These are phyloP conservation scores for Esperia sulphurella DNA, from an alignment of 2,888 invertebrate genomes.

Conservation along the genomic window DNA sequence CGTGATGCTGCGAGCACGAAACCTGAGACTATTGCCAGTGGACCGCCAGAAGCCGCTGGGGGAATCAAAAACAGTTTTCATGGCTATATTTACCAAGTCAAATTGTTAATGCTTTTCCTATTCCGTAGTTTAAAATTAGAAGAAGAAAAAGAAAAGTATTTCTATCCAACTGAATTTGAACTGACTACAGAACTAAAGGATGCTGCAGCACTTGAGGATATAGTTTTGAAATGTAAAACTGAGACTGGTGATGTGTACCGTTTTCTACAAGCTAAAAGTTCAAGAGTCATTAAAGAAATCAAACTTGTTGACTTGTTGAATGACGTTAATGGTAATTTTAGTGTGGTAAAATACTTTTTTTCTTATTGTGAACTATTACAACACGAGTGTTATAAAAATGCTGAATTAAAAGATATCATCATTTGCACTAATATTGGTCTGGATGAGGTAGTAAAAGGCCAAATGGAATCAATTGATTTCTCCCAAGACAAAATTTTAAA, in stretches of 20 bases:
- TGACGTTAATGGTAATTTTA: neutral
- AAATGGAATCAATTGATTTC: neutral
- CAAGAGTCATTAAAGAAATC: neutral
- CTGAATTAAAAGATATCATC: neutral
- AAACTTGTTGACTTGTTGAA: neutral
- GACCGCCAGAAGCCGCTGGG: too few species aligned
- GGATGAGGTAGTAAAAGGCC: too few species aligned
- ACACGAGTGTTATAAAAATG: neutral
- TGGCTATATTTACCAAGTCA: neutral
- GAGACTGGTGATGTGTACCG: neutral
- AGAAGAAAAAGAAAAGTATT: too few species aligned
- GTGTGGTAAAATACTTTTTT: neutral
- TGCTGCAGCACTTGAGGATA: neutral
- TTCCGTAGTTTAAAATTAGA: neutral
- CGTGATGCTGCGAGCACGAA: too few species aligned
- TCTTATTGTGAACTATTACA: neutral
- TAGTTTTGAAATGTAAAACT: neutral
- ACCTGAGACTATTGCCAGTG: too few species aligned
- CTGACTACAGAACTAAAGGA: neutral
- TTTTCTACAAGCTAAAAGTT: neutral
- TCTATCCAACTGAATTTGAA: too few species aligned
- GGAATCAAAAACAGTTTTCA: constrained; percentile 6
- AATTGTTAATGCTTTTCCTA: neutral
- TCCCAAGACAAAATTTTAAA: neutral
- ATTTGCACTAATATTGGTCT: neutral